phyloP scores from a whole-genome alignment of 2,113 vertebrate genomes.

The Platichthys stellatus region DNA sequence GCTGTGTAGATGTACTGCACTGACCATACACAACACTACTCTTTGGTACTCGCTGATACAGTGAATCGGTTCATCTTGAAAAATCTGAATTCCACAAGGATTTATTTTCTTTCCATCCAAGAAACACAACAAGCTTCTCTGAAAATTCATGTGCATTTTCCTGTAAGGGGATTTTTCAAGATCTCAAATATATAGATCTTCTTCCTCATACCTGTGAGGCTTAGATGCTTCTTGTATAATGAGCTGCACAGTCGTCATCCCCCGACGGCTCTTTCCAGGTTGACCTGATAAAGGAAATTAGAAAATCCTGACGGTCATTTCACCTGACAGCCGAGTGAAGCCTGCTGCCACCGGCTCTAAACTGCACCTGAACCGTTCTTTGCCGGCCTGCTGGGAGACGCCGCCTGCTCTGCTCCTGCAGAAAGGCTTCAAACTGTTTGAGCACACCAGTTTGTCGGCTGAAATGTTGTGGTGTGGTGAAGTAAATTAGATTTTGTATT shows the following conservation, averaged over 20 bases:
- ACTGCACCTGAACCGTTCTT: conserved; percentile 35
- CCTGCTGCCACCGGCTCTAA: not conserved
- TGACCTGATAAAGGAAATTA: conserved; percentile 29
- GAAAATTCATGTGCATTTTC: conserved; percentile 8
- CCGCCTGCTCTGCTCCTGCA: not conserved
- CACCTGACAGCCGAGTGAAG: conserved; percentile 25
- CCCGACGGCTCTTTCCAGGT: not conserved
- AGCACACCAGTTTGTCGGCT: not conserved
- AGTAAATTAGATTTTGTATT: not conserved
- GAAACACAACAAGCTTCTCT: conserved; percentile 16
- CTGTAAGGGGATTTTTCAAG: conserved; percentile 17
- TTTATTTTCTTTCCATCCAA: conserved; percentile 13
- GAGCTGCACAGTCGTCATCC: conserved; percentile 17
- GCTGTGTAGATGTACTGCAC: conserved; percentile 48
- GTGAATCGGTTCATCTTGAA: not conserved
- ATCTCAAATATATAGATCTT: not conserved
- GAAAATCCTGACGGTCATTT: conserved; percentile 40
- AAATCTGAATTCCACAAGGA: conserved; percentile 6
- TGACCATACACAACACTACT: conserved; percentile 23
- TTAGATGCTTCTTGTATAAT: conserved; percentile 4
- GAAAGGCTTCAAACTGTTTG: conserved; percentile 11
- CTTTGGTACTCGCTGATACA: conserved; percentile 49
- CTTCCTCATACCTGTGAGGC: not conserved
- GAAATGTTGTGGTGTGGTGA: not conserved
- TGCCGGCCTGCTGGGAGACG: conserved; percentile 27